A percentile compares a stretch with the other conserved stretches of the same genome.
phyloP scores from a whole-genome alignment of 2,113 vertebrate genomes.

The Strigops habroptila region DNA sequence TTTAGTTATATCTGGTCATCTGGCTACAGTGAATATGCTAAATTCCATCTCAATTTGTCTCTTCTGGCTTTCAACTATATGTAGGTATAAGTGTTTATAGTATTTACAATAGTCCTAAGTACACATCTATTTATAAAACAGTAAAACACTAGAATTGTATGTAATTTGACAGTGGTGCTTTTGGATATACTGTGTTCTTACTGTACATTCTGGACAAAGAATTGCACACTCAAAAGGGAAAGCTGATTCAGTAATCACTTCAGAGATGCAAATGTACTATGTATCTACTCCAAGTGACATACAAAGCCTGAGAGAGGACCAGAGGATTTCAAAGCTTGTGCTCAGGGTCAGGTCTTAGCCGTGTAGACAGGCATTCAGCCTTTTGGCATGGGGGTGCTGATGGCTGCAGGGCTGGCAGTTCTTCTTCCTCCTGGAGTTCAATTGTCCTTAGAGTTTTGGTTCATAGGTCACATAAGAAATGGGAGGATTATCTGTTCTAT shows the following conservation, averaged over 20 bases:
- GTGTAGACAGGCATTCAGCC: rapidly evolving
- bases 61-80: background rate
- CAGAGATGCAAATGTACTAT: background rate
- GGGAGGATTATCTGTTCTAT: background rate
- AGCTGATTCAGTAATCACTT: background rate
- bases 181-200: background rate
- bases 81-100: background rate
- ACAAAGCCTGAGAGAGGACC: background rate
- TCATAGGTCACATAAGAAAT: background rate
- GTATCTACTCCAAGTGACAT: background rate
- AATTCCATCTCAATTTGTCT: background rate
- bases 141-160: background rate
- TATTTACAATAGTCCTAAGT: background rate
- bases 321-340: background rate
- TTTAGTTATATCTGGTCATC: background rate
- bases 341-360: background rate
- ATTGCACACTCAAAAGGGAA: background rate
- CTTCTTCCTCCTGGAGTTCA: background rate
- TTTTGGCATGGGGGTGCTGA: background rate
- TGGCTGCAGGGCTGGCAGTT: background rate
- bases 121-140: background rate
- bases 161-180: background rate
- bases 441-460: background rate
- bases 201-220: background rate
- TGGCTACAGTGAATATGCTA: background rate